phyloP scores from a whole-genome alignment of 2,888 invertebrate species.

The Zygogramma bicolorata region DNA sequence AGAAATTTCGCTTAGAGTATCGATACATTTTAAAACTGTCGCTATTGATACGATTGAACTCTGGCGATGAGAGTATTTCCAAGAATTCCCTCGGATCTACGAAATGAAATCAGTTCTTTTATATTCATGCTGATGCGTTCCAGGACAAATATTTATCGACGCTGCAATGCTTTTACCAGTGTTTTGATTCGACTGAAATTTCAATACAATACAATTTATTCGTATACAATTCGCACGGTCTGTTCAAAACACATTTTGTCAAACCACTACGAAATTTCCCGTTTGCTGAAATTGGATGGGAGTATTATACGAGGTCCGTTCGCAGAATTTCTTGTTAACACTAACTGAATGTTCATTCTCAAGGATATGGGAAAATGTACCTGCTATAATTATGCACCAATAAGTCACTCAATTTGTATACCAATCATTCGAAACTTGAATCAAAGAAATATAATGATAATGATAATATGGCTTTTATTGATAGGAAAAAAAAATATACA shows the following conservation, averaged over 20 bases:
- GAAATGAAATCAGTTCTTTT: slow-evolving; percentile 23
- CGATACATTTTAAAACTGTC: slow-evolving; percentile 11
- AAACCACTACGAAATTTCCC: background rate
- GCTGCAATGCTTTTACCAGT: slow-evolving; percentile 7
- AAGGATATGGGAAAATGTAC: too few relatives aligned
- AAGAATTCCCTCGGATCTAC: slow-evolving; percentile 15
- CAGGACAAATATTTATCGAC: slow-evolving; percentile 18
- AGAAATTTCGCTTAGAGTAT: slow-evolving; percentile 3
- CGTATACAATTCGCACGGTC: background rate
- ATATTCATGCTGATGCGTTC: slow-evolving; percentile 19
- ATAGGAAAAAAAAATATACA: too few relatives aligned
- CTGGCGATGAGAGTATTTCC: slow-evolving; percentile 6
- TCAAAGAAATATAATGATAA: too few relatives aligned
- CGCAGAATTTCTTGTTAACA: too few relatives aligned
- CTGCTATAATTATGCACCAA: too few relatives aligned
- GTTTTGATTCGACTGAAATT: slow-evolving; percentile 5
- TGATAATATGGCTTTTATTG: too few relatives aligned
- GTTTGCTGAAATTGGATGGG: background rate
- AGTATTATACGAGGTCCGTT: too few relatives aligned
- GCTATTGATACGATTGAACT: background rate
- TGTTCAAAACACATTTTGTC: background rate
- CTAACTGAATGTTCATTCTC: too few relatives aligned
- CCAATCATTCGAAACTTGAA: too few relatives aligned
- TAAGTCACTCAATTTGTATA: too few relatives aligned
- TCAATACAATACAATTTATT: slow-evolving; percentile 14